Evolutionary conservation across 2,797 vertebrate genomes (phyloP), one percentile per base, ranked within the genome.

Genomic region (Sciaenops ocellatus): DNA sequence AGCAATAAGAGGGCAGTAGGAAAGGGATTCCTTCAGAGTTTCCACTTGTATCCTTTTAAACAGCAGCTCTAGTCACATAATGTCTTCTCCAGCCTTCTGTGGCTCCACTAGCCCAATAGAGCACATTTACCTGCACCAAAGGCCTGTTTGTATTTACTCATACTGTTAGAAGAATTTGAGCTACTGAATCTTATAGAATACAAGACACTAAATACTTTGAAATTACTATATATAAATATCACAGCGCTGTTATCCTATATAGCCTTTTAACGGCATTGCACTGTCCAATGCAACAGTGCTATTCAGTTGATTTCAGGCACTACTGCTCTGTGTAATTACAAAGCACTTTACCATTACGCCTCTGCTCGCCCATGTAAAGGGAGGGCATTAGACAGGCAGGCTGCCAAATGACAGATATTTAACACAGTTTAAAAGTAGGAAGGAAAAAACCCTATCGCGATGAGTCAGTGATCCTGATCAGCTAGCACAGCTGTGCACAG

Each of bases 21-120:
- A 78, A 73, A 86, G 75, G 68, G 77, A 85, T 85, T 88, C 96
- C 95, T 83, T 96, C 92, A 95, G 94, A 96, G 50, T 97, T 93
- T 93, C 90, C 90, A 83, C 84, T 88, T 79, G 74, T 79, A 61
- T 84, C 74, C 42, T 88, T 90, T 90, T 83, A 87, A 91, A 91
- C 69, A 90, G 90, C 83, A 79, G 55, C 73, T 67, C 63, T 47
- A 62, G 81, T 88, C 87, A 88, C 66, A 13, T 90, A 89, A 93
- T 90, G 90, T 85, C 71, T 93, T 91, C 85, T 82, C 84, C 91
- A 91, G 90, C 64, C 73, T 76, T 84, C 74, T 84, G 86, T 69
- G 87, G 79, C 76, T 91, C 62, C 71, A 67, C 12, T 55, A 76
- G 61, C 70, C 66, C 72, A 79, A 54, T 59, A 69, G 74, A 84